These are phyloP conservation scores for Halichoeres trimaculatus DNA, from an alignment of 2,113 vertebrate genomes.

Conservation along the genomic window DNA sequence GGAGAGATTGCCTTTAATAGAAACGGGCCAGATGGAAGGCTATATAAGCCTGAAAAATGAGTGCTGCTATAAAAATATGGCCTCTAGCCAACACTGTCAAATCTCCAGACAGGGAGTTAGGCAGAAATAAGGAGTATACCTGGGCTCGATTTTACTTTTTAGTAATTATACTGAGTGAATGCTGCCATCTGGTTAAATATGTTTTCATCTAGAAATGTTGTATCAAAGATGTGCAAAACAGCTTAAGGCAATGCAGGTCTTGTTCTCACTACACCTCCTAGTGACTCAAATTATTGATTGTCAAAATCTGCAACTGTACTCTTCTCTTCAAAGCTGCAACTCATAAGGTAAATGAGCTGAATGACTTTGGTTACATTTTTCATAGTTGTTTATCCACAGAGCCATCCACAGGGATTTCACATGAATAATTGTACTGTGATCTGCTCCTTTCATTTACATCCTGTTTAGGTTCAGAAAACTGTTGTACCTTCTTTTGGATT, in stretches of 20 bases:
- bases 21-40: neutral
- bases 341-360: neutral
- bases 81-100: neutral
- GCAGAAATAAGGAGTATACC: neutral
- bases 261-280: neutral
- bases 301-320: neutral
- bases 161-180: neutral
- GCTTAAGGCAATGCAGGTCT: too few relatives aligned
- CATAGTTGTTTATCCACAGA: too few relatives aligned
- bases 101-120: neutral
- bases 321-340: neutral
- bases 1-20: conserved; percentile 5
- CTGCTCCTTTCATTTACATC: neutral
- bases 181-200: neutral
- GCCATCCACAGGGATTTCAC: neutral
- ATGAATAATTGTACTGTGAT: neutral
- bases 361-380: neutral
- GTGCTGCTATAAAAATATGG: neutral
- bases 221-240: too few relatives aligned
- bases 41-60: neutral
- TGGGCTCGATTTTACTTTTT: neutral
- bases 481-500: neutral
- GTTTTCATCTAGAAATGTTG: too few relatives aligned
- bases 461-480: neutral
- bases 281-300: neutral